Evolutionary conservation across 2,113 vertebrate species (phyloP).

Genomic region (Xiphias gladius): DNA sequence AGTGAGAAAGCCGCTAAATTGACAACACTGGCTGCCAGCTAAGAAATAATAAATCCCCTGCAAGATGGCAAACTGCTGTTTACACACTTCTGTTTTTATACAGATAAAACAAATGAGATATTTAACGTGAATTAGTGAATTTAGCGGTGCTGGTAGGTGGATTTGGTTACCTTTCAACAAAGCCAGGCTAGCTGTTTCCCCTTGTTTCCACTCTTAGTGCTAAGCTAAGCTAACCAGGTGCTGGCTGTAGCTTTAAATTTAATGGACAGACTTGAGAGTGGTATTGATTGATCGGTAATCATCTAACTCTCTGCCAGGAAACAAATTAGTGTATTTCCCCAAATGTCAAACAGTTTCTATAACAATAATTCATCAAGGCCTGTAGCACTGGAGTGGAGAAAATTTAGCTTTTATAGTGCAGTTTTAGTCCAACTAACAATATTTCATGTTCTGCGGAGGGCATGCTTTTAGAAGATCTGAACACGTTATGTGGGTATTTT

Average conservation of each 20-base stretch:
- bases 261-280: not conserved
- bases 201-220: not conserved
- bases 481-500: constrained; percentile 1
- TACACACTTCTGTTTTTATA: not conserved
- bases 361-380: constrained; percentile 18
- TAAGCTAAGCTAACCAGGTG: not conserved
- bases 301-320: not conserved
- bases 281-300: not conserved
- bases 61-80: not conserved
- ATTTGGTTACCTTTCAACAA: too few relatives aligned
- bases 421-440: not conserved
- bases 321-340: not conserved
- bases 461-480: constrained; percentile 7
- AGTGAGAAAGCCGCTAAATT: too few relatives aligned
- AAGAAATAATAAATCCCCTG: not conserved
- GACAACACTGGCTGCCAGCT: not conserved
- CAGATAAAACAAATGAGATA: not conserved
- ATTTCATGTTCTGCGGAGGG: not conserved
- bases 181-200: too few relatives aligned
- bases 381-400: constrained; percentile 20
- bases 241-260: not conserved
- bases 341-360: constrained; percentile 16
- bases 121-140: not conserved
- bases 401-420: not conserved
- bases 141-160: too few relatives aligned